phyloP scores from a whole-genome alignment of 2,888 invertebrate species.

The Hydrotaea diabolus region DNA sequence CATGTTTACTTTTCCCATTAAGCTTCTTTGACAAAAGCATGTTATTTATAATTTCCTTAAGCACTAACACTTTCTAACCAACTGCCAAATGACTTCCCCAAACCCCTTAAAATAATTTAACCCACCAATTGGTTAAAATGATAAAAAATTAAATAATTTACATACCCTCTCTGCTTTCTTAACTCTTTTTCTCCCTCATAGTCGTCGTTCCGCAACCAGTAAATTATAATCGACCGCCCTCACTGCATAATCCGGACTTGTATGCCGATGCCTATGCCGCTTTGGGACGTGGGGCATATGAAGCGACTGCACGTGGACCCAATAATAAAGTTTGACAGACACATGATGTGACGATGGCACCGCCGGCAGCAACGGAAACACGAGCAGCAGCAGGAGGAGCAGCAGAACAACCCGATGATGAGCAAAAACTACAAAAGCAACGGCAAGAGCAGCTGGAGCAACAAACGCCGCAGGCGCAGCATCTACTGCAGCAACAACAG shows the following conservation, averaged over 20 bases:
- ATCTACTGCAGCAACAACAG: constrained; percentile 62
- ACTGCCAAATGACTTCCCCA: not conserved
- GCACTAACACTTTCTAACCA: not conserved
- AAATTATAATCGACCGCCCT: constrained; percentile 81
- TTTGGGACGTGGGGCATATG: constrained; percentile 79
- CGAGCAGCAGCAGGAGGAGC: constrained; percentile 70
- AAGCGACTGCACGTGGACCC: constrained; percentile 76
- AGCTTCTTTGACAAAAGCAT: no score
- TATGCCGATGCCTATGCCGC: constrained; percentile 81
- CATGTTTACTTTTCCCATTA: no score
- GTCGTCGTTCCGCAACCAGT: constrained; percentile 81
- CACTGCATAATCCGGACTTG: constrained; percentile 76
- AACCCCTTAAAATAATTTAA: not conserved
- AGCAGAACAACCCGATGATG: no score
- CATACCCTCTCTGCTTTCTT: no score
- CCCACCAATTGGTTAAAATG: not conserved
- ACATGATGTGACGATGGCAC: constrained; percentile 71
- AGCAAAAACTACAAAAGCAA: constrained; percentile 67
- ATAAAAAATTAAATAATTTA: no score
- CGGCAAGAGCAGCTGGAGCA: constrained; percentile 69
- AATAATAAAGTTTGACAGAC: constrained; percentile 79
- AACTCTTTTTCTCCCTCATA: constrained; percentile 65
- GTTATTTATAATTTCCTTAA: not conserved
- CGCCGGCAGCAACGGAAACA: constrained; percentile 66
- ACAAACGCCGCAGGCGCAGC: constrained; percentile 67